Percentiles rank a stretch among this genome's conserved stretches.
Conservation (phyloP, 1,140 invertebrate genomes). For the Venturia canescens region DNA sequence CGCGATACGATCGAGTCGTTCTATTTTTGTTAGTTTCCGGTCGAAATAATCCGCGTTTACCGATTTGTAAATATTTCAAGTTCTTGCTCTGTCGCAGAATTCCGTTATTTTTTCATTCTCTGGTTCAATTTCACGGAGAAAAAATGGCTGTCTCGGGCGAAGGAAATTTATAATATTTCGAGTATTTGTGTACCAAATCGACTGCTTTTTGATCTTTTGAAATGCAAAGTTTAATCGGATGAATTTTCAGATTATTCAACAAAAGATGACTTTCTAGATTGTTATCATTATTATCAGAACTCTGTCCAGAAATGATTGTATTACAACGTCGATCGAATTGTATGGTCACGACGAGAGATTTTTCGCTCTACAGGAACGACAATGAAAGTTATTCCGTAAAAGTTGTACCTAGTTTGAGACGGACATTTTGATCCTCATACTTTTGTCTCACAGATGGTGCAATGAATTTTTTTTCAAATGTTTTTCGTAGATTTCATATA, state of each 20-base stretch:
- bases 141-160: not conserved
- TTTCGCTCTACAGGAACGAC: too few relatives aligned
- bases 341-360: too few relatives aligned
- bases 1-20: not conserved
- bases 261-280: too few relatives aligned
- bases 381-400: too few relatives aligned
- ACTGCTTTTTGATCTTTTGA: too few relatives aligned
- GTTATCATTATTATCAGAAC: too few relatives aligned
- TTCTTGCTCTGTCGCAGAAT: not conserved
- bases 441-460: conserved; percentile 33
- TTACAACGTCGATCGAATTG: too few relatives aligned
- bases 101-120: not conserved
- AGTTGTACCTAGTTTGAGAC: not conserved
- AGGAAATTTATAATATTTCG: too few relatives aligned
- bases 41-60: not conserved
- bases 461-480: conserved; percentile 1
- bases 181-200: too few relatives aligned
- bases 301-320: too few relatives aligned
- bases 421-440: not conserved
- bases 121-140: conserved; percentile 11
- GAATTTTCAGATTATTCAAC: too few relatives aligned
- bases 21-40: not conserved
- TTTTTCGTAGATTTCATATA: not conserved
- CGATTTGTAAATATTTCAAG: conserved; percentile 10
- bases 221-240: too few relatives aligned